phyloP scores from a whole-genome alignment of 2,888 invertebrate species.

The Pomacea canaliculata region DNA sequence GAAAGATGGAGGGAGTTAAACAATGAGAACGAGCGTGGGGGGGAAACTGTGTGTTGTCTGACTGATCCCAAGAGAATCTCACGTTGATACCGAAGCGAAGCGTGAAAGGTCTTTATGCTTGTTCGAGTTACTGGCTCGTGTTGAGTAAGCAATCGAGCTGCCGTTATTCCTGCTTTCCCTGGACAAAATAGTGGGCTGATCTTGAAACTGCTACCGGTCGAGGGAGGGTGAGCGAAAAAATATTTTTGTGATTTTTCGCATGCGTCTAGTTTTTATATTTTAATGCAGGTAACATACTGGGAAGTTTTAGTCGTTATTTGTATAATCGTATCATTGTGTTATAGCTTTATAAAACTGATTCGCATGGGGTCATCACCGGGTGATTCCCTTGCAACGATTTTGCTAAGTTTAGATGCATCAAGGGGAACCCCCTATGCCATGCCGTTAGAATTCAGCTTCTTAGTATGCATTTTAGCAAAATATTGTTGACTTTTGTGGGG shows the following conservation, averaged over 20 bases:
- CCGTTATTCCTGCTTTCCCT: constrained; percentile 2
- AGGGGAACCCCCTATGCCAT: constrained; percentile 31
- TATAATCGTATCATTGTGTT: not conserved
- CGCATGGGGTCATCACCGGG: constrained; percentile 3
- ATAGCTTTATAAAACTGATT: not conserved
- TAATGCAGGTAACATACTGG: not conserved
- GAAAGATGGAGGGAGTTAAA: constrained; percentile 43
- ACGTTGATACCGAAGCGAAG: constrained; percentile 7
- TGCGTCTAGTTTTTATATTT: not conserved
- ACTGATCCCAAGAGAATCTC: constrained; percentile 14
- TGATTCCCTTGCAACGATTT: constrained; percentile 18
- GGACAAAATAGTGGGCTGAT: not conserved
- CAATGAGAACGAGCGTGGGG: constrained; percentile 23
- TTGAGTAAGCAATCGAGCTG: not conserved
- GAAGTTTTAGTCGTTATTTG: not conserved
- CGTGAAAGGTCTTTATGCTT: constrained; percentile 5
- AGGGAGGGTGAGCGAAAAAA: constrained; percentile 4
- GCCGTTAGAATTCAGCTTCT: not conserved
- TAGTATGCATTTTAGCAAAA: not conserved
- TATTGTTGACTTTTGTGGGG: too few species aligned
- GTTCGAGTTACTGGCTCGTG: constrained; percentile 3
- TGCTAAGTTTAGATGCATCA: constrained; percentile 14
- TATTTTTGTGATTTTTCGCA: not conserved
- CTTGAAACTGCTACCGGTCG: constrained; percentile 2
- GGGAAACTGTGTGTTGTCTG: not conserved